Evolutionary conservation across 2,888 invertebrate genomes (phyloP).

Genomic region (Ornithoptera alexandrae): DNA sequence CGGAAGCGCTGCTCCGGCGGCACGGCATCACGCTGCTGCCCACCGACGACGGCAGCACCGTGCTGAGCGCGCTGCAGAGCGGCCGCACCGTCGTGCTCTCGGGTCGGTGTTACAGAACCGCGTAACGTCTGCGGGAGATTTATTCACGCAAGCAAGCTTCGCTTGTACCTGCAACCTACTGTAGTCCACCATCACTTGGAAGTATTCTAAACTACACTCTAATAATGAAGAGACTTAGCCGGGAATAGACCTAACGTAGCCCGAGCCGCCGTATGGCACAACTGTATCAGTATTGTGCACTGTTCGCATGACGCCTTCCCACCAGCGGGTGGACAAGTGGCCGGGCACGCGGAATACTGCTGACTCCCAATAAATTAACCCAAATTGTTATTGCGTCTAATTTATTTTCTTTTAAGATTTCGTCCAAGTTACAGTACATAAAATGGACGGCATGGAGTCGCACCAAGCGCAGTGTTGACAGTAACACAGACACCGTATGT

Average conservation of each 20-base stretch:
- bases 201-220: no score
- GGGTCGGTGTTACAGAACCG: conserved; percentile 56
- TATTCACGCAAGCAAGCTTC: no score
- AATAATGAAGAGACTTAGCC: no score
- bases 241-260: no score
- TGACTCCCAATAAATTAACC: neutral
- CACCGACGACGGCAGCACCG: conserved; percentile 84
- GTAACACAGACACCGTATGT: conserved; percentile 36
- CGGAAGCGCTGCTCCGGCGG: conserved; percentile 85
- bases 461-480: neutral
- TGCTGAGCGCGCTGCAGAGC: conserved; percentile 90
- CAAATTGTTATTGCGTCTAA: neutral
- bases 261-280: no score
- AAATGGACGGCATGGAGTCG: neutral
- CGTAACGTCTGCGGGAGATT: neutral
- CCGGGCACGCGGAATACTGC: no score
- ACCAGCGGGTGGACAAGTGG: no score
- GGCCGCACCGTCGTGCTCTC: conserved; percentile 92
- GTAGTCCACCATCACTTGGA: no score
- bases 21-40: conserved; percentile 94
- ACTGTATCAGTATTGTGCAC: no score
- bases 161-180: no score
- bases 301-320: no score
- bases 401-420: neutral
- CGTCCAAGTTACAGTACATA: neutral